phyloP scores from a whole-genome alignment of 1,140 invertebrate genomes.

The Phocides pigmalion region DNA sequence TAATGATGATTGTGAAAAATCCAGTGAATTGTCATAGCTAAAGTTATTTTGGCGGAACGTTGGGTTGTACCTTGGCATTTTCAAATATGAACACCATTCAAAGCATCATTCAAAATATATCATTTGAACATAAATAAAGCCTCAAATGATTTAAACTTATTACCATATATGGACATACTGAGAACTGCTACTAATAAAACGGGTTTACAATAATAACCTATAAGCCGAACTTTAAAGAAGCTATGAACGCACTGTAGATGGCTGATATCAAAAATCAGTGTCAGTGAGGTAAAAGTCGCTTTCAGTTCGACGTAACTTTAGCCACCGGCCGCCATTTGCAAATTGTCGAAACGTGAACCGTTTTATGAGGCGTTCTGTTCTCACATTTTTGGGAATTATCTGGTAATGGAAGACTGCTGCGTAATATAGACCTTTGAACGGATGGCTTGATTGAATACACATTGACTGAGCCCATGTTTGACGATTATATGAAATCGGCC shows the following conservation, averaged over 20 bases:
- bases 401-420: constrained; percentile 20
- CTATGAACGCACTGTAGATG: neutral
- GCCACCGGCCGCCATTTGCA: constrained; percentile 35
- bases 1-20: too few relatives aligned
- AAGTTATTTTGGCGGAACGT: too few relatives aligned
- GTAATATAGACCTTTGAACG: constrained; percentile 13
- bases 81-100: too few relatives aligned
- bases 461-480: constrained; percentile 11
- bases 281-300: constrained; percentile 4
- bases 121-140: too few relatives aligned
- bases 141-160: too few relatives aligned
- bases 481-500: constrained; percentile 15
- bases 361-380: constrained; percentile 18
- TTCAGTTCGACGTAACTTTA: constrained; percentile 4
- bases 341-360: constrained; percentile 37
- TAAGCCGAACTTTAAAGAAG: too few relatives aligned
- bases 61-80: too few relatives aligned
- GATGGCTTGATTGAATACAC: constrained; percentile 17
- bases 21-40: too few relatives aligned
- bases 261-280: neutral
- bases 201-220: too few relatives aligned
- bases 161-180: too few relatives aligned
- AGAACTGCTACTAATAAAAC: too few relatives aligned
- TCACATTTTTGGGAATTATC: constrained; percentile 23
- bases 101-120: too few relatives aligned